Evolutionary conservation across 2,113 vertebrate genomes (phyloP), one percentile per base, ranked within the genome.

Genomic region (Pontoporia blainvillei): DNA sequence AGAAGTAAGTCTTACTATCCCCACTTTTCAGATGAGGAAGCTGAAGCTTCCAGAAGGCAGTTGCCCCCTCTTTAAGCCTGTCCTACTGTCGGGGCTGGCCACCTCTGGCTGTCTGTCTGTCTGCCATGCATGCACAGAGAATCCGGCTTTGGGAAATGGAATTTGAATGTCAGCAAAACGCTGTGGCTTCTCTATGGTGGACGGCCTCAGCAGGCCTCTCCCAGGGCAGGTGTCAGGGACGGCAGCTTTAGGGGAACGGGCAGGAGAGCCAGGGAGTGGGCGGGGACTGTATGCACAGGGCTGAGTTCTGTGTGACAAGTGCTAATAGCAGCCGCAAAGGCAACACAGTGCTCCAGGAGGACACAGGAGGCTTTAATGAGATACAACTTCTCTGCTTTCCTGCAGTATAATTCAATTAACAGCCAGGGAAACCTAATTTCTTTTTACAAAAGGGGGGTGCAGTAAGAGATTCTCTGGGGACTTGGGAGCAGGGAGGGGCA

Each of bases 351-450:
- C 72, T 98, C 62, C 96, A 96, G 97, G 64, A 97, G 98, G 95
- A 96, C 98, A 97, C 98, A 78, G 95, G 98, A 98, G 98, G 95
- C 93, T 97, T 97, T 98, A 98, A 97, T 97, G 98, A 98, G 98
- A 97, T 97, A 97, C 96, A 95, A 94, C 97, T 96, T 88, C 98
- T 96, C 81, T 71, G 96, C 96, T 97, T 98, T 96, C 97, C 97
- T 97, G 97, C 98, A 98, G 98, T 97, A 97, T 97, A 98, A 98
- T 98, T 98, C 98, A 98, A 97, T 98, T 97, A 98, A 90, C 97
- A 97, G 97, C 86, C 0, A 88, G 90, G 95, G 92, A 97, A 98
- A 96, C 91, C 93, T 92, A 64, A 94, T 94, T 97, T 98, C 97
- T 27, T 44, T 72, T 71, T 29, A 94, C 0, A 36, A 97, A 97